Percentiles rank a stretch among this genome's conserved stretches.
phyloP scores from a whole-genome alignment of 2,888 invertebrate species.

The Agrilus mali region DNA sequence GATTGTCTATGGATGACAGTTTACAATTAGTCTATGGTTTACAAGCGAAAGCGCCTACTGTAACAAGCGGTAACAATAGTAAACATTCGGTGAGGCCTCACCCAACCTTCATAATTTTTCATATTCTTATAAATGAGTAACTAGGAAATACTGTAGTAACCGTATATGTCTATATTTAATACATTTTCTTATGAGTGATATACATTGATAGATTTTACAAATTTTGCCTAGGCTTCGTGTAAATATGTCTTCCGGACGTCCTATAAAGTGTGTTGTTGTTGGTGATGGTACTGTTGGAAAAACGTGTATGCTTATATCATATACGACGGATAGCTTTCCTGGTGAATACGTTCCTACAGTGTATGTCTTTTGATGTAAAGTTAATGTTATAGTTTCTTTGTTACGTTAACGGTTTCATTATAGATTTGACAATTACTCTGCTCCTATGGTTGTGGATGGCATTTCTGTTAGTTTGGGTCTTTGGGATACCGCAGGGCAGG shows the following conservation, averaged over 20 bases:
- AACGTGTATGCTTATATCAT: conserved; percentile 88
- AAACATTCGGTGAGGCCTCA: too few relatives aligned
- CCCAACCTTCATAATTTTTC: too few relatives aligned
- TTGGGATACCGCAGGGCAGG: conserved; percentile 98
- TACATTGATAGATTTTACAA: too few relatives aligned
- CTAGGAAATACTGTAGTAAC: too few relatives aligned
- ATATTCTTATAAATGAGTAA: too few relatives aligned
- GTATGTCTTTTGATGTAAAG: conserved; percentile 45
- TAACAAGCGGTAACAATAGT: too few relatives aligned
- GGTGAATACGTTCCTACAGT: conserved; percentile 92
- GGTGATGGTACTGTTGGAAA: conserved; percentile 91
- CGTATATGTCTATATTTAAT: too few relatives aligned
- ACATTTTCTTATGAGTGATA: too few relatives aligned
- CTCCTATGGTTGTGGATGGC: conserved; percentile 96
- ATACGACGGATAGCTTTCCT: conserved; percentile 86
- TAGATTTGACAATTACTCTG: conserved; percentile 98
- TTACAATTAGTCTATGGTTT: too few relatives aligned
- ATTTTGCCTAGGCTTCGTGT: too few relatives aligned
- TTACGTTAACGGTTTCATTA: conserved; percentile 14
- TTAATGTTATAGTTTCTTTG: not conserved
- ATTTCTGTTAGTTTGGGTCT: conserved; percentile 92
- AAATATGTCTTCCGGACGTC: conserved; percentile 79
- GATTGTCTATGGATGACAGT: too few relatives aligned
- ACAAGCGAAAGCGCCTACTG: too few relatives aligned
- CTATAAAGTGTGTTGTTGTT: conserved; percentile 85